Evolutionary conservation across 2,113 vertebrate species (phyloP).

Genomic region (Pycnonotus jocosus): DNA sequence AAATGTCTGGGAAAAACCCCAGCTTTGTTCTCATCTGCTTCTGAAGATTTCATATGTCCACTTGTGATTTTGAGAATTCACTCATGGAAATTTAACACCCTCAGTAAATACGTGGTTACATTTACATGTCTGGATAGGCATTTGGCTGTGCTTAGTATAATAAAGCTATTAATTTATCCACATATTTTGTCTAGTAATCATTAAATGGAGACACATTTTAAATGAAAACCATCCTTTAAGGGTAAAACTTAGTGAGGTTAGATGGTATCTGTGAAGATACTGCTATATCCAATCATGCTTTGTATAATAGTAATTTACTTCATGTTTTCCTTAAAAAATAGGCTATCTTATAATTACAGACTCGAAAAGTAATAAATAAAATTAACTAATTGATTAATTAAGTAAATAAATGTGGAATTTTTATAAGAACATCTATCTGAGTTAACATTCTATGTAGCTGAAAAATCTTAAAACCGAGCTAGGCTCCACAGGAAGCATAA

Average conservation of each 20-base stretch:
- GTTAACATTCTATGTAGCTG: not conserved
- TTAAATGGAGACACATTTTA: not conserved
- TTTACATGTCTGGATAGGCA: not conserved
- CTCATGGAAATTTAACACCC: not conserved
- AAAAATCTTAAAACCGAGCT: not conserved
- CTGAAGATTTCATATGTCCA: not conserved
- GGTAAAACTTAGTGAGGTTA: not conserved
- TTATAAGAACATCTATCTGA: not conserved
- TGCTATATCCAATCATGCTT: not conserved
- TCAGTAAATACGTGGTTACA: not conserved
- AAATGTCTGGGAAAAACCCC: not conserved
- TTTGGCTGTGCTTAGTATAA: not conserved
- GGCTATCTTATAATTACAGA: not conserved
- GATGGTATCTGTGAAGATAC: not conserved
- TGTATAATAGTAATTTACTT: not conserved
- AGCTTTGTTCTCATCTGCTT: not conserved
- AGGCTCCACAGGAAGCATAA: not conserved
- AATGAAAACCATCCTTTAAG: not conserved
- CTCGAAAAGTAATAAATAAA: not conserved
- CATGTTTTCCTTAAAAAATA: not conserved
- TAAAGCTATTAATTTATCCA: not conserved
- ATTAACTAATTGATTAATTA: not conserved
- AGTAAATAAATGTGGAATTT: not conserved
- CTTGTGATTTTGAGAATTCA: not conserved
- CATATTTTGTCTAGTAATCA: not conserved